Evolutionary conservation across 2,888 invertebrate genomes (phyloP).

Genomic region (Cremastinae sp.): DNA sequence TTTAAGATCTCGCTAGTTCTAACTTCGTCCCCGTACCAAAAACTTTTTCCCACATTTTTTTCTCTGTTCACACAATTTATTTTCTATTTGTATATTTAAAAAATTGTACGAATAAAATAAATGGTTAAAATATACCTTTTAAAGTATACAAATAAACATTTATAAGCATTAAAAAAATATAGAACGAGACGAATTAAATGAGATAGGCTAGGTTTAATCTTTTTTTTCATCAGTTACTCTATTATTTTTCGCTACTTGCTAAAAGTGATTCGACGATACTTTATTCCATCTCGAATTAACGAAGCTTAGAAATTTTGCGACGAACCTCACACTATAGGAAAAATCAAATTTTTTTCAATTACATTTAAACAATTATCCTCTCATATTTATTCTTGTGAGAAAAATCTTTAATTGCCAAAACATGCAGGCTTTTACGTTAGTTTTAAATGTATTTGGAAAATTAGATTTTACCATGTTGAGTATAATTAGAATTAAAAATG

Average conservation of each 20-base stretch:
- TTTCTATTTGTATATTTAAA: too few relatives aligned
- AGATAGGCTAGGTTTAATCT: neutral
- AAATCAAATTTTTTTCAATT: slow-evolving; percentile 15
- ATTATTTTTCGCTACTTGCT: slow-evolving; percentile 37
- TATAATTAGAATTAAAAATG: slow-evolving; percentile 24
- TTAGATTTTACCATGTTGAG: slow-evolving; percentile 1
- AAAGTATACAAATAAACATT: too few relatives aligned
- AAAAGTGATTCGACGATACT: slow-evolving; percentile 42
- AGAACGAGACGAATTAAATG: neutral
- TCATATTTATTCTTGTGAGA: neutral
- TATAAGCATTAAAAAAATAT: neutral
- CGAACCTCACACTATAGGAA: neutral
- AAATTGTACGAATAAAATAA: neutral
- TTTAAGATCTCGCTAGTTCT: neutral
- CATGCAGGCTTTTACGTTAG: too few relatives aligned
- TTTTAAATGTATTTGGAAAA: slow-evolving; percentile 12
- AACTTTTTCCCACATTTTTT: neutral
- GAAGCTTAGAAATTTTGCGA: slow-evolving; percentile 18
- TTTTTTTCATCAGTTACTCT: neutral
- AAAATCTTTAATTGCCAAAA: too few relatives aligned
- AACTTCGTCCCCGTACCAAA: slow-evolving; percentile 2
- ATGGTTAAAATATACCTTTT: neutral
- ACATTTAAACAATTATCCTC: neutral
- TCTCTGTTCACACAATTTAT: neutral
- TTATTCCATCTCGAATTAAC: neutral